Percentiles rank a stretch among this genome's conserved stretches.
Evolutionary conservation across 2,888 invertebrate genomes (phyloP).

Genomic region (Ochropleura leucogaster): DNA sequence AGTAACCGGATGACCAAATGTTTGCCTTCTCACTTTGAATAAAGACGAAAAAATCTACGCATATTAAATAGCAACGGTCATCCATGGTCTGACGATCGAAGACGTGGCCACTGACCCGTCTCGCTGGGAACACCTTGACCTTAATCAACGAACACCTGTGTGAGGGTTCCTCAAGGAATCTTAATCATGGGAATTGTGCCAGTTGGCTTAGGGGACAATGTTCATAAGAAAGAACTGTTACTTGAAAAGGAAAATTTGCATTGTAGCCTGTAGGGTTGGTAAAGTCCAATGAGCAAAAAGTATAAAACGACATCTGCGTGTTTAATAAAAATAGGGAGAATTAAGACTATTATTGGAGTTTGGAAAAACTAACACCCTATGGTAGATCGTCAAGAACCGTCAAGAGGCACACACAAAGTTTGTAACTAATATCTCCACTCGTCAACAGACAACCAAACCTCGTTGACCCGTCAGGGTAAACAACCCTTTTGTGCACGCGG

Average conservation of each 20-base stretch:
- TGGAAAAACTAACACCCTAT: constrained; percentile 13
- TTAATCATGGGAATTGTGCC: constrained; percentile 86
- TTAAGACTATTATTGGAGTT: background rate
- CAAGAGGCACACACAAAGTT: constrained; percentile 44
- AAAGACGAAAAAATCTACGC: constrained; percentile 59
- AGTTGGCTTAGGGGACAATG: constrained; percentile 67
- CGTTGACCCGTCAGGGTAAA: constrained; percentile 73
- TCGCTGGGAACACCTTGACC: constrained; percentile 88
- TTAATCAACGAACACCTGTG: constrained; percentile 87
- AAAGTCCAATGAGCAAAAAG: constrained; percentile 11
- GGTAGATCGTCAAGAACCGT: constrained; percentile 26
- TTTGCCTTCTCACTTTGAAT: constrained; percentile 30
- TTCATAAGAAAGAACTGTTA: constrained; percentile 40
- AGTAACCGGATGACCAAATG: constrained; percentile 28
- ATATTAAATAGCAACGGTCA: constrained; percentile 81
- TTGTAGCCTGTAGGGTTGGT: constrained; percentile 36
- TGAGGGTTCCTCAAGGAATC: constrained; percentile 83
- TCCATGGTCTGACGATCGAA: constrained; percentile 80
- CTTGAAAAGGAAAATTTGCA: constrained; percentile 47
- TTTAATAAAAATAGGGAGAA: constrained; percentile 1
- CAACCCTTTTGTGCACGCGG: constrained; percentile 76
- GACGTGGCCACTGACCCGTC: constrained; percentile 82
- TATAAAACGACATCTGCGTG: constrained; percentile 25
- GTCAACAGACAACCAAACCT: constrained; percentile 59
- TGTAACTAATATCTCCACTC: constrained; percentile 53